Conservation (phyloP, 2,797 vertebrate genomes). For the Phylloscopus collybita region DNA sequence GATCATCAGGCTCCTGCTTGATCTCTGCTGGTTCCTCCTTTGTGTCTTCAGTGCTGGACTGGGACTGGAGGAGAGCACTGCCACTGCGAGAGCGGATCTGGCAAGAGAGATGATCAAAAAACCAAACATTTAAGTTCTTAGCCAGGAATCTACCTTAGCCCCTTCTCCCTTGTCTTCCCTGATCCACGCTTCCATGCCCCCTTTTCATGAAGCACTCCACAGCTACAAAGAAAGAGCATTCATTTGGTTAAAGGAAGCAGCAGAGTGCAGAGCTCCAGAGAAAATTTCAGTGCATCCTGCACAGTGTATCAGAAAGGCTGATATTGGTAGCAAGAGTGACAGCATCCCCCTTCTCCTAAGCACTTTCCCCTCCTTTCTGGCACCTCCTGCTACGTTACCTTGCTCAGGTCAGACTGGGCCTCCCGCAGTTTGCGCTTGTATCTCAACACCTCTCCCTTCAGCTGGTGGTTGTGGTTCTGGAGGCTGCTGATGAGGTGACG, state of each 20-base stretch:
- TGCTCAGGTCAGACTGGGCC: constrained; percentile 90
- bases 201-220: not conserved
- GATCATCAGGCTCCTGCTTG: constrained; percentile 88
- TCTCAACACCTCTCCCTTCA: constrained; percentile 95
- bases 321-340: not conserved
- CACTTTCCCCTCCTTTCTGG: not conserved
- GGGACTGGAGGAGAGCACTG: constrained; percentile 87
- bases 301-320: fast-evolving
- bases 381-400: constrained; percentile 74
- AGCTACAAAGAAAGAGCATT: not conserved
- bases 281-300: not conserved
- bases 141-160: not conserved
- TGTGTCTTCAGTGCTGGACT: constrained; percentile 90
- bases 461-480: constrained; percentile 97
- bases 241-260: not conserved
- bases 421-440: constrained; percentile 92
- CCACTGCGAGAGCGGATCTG: constrained; percentile 88
- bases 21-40: constrained; percentile 88
- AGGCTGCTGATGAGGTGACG: constrained; percentile 96
- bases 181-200: too few relatives aligned
- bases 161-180: not conserved
- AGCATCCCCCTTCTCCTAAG: not conserved
- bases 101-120: not conserved
- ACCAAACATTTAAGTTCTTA: not conserved
- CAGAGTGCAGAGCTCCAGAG: not conserved